Conservation (phyloP, 2,113 vertebrate species). For the Hiodon tergisus region DNA sequence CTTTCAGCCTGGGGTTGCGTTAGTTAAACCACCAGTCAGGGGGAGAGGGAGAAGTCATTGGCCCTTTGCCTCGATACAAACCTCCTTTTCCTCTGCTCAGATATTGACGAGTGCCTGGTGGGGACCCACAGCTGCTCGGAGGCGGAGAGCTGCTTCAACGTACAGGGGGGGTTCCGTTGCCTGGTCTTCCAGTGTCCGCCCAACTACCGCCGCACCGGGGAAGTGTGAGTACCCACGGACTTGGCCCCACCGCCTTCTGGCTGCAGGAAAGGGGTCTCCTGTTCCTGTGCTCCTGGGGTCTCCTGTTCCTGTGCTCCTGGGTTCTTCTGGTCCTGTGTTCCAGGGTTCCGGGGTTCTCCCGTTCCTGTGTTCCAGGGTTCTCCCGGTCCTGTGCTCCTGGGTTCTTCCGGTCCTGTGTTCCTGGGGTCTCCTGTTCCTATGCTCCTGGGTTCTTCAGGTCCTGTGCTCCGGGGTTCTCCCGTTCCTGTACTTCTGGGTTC, state of each 20-base stretch:
- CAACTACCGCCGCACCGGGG: slow-evolving; percentile 65
- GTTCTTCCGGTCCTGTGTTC: too few relatives aligned
- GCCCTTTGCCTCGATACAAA: not conserved
- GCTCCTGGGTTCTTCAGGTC: too few relatives aligned
- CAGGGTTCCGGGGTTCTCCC: not conserved
- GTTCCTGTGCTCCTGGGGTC: not conserved
- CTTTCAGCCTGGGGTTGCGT: too few relatives aligned
- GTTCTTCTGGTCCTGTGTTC: not conserved
- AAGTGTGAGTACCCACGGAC: slow-evolving; percentile 11
- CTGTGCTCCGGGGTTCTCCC: too few relatives aligned
- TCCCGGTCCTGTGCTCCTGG: too few relatives aligned
- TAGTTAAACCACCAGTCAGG: too few relatives aligned
- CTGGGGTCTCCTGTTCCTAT: too few relatives aligned
- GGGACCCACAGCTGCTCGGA: slow-evolving; percentile 84
- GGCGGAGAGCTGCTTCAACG: slow-evolving; percentile 84
- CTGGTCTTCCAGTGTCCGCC: slow-evolving; percentile 75
- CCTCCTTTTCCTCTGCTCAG: slow-evolving; percentile 44
- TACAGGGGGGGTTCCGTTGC: slow-evolving; percentile 85
- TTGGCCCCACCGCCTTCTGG: not conserved
- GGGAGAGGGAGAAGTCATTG: too few relatives aligned
- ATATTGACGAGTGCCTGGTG: slow-evolving; percentile 82
- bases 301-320: too few relatives aligned
- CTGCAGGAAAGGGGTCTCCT: too few relatives aligned
- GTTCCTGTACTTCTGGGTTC: too few relatives aligned
- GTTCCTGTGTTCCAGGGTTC: not conserved